Conservation (phyloP, 1,140 invertebrate species). For the Drosophila parvula region DNA sequence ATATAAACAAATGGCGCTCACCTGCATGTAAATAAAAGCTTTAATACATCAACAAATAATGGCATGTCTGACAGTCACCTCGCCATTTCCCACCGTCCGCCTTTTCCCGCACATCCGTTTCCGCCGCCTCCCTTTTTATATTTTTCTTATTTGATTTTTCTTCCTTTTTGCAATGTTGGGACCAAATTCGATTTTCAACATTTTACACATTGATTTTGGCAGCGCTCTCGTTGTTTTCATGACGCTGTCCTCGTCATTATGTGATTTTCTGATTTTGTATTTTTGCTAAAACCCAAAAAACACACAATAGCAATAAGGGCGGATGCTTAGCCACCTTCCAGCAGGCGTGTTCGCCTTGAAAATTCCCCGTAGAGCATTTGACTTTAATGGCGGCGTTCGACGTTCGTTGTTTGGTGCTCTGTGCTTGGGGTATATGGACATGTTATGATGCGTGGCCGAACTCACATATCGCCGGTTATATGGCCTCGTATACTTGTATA, state of each 20-base stretch:
- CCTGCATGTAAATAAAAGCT: constrained; percentile 75
- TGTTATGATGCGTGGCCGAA: constrained; percentile 77
- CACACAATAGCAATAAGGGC: constrained; percentile 40
- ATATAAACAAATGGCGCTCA: constrained; percentile 78
- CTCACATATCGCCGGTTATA: constrained; percentile 31
- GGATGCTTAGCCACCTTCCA: constrained; percentile 50
- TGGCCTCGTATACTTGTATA: constrained; percentile 37
- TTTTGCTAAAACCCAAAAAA: constrained; percentile 45
- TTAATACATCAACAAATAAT: constrained; percentile 77
- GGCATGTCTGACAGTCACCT: constrained; percentile 68
- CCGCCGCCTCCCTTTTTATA: constrained; percentile 25
- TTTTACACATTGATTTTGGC: constrained; percentile 61
- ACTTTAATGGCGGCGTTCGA: constrained; percentile 76
- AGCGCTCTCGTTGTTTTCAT: constrained; percentile 22
- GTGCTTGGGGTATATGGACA: constrained; percentile 66
- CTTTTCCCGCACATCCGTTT: constrained; percentile 51
- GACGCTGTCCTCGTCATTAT: constrained; percentile 57
- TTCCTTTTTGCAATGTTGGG: constrained; percentile 19
- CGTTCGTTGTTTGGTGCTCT: constrained; percentile 32
- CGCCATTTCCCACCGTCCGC: constrained; percentile 6
- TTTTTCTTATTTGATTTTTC: constrained; percentile 36
- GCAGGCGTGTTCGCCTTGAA: constrained; percentile 50
- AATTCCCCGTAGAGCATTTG: constrained; percentile 77
- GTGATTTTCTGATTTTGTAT: constrained; percentile 44
- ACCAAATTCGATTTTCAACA: constrained; percentile 77